phyloP scores from a whole-genome alignment of 2,113 vertebrate species.

The Paracanthobrama guichenoti region DNA sequence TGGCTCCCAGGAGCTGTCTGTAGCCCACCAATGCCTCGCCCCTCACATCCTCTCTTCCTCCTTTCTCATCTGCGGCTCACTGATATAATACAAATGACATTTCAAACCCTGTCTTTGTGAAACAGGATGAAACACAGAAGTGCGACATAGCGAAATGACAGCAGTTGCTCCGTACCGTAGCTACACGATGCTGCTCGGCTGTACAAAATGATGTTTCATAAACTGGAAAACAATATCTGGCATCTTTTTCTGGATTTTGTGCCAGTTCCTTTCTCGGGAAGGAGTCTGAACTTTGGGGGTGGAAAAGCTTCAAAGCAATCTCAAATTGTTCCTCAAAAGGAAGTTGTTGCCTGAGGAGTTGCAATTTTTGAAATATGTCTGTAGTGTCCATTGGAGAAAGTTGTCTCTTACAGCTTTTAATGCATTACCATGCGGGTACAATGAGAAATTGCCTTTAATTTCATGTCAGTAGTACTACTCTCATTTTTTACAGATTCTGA shows the following conservation, averaged over 20 bases:
- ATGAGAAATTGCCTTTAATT: neutral
- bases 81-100: constrained; percentile 43
- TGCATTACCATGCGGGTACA: constrained; percentile 30
- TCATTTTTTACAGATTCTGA: neutral
- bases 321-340: constrained; percentile 11
- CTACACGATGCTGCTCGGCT: constrained; percentile 47
- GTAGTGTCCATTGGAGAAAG: constrained; percentile 15
- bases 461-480: neutral
- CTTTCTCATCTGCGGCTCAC: constrained; percentile 39
- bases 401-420: constrained; percentile 37
- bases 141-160: constrained; percentile 37
- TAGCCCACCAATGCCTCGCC: constrained; percentile 41
- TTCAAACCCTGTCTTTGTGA: constrained; percentile 44
- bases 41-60: constrained; percentile 34
- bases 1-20: constrained; percentile 62
- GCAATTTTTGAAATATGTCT: neutral
- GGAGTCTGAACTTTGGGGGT: constrained; percentile 19
- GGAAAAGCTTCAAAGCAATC: constrained; percentile 35
- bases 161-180: constrained; percentile 45
- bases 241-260: constrained; percentile 17
- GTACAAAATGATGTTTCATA: constrained; percentile 44
- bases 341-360: constrained; percentile 12
- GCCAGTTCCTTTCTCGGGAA: constrained; percentile 23
- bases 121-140: constrained; percentile 29
- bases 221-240: constrained; percentile 38